Base-by-base conservation (phyloP, 2,888 invertebrate genomes). In the Caenorhabditis sp. region DNA sequence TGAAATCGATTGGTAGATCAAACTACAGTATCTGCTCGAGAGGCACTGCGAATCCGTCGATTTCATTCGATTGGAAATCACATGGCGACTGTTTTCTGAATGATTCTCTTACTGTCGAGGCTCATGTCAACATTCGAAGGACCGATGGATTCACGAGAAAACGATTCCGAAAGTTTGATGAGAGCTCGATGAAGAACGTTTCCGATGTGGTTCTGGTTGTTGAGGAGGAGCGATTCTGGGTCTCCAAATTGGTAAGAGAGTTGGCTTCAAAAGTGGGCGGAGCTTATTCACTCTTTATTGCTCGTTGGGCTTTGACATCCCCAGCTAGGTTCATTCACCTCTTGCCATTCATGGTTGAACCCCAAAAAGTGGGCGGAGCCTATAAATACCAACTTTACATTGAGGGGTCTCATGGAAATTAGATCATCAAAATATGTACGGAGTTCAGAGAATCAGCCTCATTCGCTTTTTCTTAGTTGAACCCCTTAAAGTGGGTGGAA, bases 221-320 rank as follows among this genome's bases (percentile, higher is more conserved):
- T n/a, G 41, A 61, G 0, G 35, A 19, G 0, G 41, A 61, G 12
- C 1, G 16, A 14, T 61, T 61, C 41, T 61, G 22, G 19, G 61
- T 61, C 24, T 61, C 31, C 3, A 61, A 61, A 35, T 24, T 19
- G 35, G 61, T 61, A 41, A 61, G 59, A 28, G 31, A 26, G 38
- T 14, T 8, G 38, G 38, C 4, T 3, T 41, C 10, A 41, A 3
- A 41, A 41, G 14, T 8, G 38, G 38, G 38, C 38, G 38, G 38
- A 41, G 38, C n/a, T n/a, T n/a, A n/a, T n/a, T n/a, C n/a, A n/a
- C n/a, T n/a, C n/a, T n/a, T n/a, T n/a, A n/a, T n/a, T n/a, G n/a
- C n/a, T n/a, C n/a, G n/a, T n/a, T n/a, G n/a, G n/a, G n/a, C n/a
- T n/a, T n/a, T n/a, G n/a, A n/a, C n/a, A n/a, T n/a, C n/a, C n/a